Evolutionary conservation across 2,888 invertebrate species (phyloP), one percentile per base, ranked within the genome.

Genomic region (Tetropium fuscum): DNA sequence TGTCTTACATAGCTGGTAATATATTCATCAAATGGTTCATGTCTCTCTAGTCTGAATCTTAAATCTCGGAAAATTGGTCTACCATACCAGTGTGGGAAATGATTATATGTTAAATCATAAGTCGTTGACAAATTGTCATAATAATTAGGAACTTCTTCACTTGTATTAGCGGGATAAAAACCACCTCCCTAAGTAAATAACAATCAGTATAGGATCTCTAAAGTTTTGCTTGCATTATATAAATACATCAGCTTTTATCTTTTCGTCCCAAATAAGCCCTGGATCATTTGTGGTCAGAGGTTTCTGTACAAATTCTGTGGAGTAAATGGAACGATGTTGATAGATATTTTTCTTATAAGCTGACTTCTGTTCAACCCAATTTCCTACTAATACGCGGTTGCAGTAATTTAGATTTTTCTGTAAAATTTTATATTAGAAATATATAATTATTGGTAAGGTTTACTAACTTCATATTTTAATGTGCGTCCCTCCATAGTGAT

Each of bases 61-160:
- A 79, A 70, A 80, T 75, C 59, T 80, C 78, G 67, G 78, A 83
- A 72, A 82, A 86, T 64, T 80, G 75, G 2, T 83, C 80, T 53
- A 41, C 34, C 48, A 16, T 83, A 75, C 2, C 83, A 83, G 64
- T 82, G 84, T 0, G 86, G 86, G 38, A 86, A 77, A 66, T 86
- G 84, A 68, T 84, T 82, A 74, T 84, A 87, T 3, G 83, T 84
- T 6, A 87, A 73, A 70, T 87, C 86, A 61, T 83, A 84, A 0
- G 80, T 82, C 1, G 85, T 83, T 6, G 83, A 81, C 74, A 80
- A 85, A 74, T 87, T 81, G 20, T 76, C 84, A 2, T 78, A 79
- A 70, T 85, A 86, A 3, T 69, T 51, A 3, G 81, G 81, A 68
- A 82, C 83, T 61, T 84, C 83, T 66, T 84, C 82, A 64, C 83